Percentiles rank a stretch among this genome's conserved stretches.
Evolutionary conservation across 2,113 vertebrate species (phyloP).

Genomic region (Tichodroma muraria): DNA sequence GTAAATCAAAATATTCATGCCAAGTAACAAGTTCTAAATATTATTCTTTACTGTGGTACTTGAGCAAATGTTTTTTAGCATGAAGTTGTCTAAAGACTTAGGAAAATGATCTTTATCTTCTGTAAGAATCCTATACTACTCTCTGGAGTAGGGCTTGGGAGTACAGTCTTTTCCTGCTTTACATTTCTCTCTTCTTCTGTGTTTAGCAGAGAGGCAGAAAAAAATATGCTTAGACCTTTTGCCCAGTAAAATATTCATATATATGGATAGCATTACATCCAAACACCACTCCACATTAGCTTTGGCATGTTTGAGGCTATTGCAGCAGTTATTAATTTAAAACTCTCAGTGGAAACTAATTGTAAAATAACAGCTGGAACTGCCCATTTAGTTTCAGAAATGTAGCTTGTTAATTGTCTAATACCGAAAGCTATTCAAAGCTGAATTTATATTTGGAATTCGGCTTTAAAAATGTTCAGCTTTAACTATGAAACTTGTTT

Average conservation of each 20-base stretch:
- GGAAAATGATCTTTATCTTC: not conserved
- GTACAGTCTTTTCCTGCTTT: not conserved
- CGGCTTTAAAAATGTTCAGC: not conserved
- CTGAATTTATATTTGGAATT: conserved; percentile 19
- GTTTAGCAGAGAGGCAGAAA: not conserved
- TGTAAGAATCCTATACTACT: not conserved
- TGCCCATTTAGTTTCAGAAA: conserved; percentile 34
- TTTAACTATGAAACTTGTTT: not conserved
- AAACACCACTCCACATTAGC: conserved; percentile 35
- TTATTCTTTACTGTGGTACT: not conserved
- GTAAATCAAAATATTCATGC: not conserved
- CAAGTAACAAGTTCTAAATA: not conserved
- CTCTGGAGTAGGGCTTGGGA: not conserved
- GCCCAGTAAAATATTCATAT: conserved; percentile 1
- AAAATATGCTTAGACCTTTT: not conserved
- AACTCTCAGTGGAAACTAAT: conserved; percentile 46
- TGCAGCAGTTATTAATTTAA: conserved; percentile 58
- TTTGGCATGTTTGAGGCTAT: conserved; percentile 23
- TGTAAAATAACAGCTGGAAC: conserved; percentile 57
- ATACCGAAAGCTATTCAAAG: conserved; percentile 38
- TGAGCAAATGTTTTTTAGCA: not conserved
- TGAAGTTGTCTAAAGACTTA: not conserved
- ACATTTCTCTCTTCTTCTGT: not conserved
- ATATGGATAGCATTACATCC: conserved; percentile 35
- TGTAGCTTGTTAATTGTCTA: conserved; percentile 37